Evolutionary conservation across 30 jellyfish, hydroid and myxozoan genomes (phyloP).

Genomic region (Hydractinia echinata): DNA sequence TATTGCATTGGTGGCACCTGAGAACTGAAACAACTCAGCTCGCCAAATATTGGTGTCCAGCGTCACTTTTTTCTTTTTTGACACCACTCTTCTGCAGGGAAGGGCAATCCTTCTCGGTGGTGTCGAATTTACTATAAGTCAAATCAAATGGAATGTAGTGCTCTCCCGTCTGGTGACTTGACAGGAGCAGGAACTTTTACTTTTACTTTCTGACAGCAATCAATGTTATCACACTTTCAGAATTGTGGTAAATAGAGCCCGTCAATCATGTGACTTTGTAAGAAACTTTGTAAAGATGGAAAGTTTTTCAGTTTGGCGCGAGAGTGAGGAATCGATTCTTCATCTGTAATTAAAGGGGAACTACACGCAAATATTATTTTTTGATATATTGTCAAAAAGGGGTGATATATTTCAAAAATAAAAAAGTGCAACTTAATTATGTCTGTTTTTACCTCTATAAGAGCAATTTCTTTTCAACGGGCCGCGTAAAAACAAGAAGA

Average conservation of each 20-base stretch:
- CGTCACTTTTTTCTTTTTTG: too few species aligned
- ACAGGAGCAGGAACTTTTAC: constrained; percentile 34
- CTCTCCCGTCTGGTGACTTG: constrained; percentile 2
- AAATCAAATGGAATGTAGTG: constrained; percentile 32
- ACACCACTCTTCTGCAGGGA: too few species aligned
- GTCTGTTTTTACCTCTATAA: too few species aligned
- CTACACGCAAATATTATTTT: too few species aligned
- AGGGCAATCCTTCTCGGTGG: constrained; percentile 43
- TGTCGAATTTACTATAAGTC: constrained; percentile 15
- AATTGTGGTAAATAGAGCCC: constrained; percentile 30
- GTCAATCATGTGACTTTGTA: constrained; percentile 13
- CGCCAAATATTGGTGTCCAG: too few species aligned
- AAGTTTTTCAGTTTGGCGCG: constrained; percentile 19
- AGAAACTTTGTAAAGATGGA: constrained; percentile 5
- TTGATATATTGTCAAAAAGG: too few species aligned
- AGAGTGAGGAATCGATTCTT: constrained; percentile 29
- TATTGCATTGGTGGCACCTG: too few species aligned
- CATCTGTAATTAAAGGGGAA: constrained; percentile 4
- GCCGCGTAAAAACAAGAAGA: too few species aligned
- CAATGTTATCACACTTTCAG: constrained; percentile 26
- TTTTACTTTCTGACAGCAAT: constrained; percentile 7
- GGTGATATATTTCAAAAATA: too few species aligned
- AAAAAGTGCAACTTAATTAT: too few species aligned
- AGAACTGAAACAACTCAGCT: too few species aligned
- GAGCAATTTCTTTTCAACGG: too few species aligned